Conservation (phyloP, 2,888 invertebrate species). For the Phania funesta region DNA sequence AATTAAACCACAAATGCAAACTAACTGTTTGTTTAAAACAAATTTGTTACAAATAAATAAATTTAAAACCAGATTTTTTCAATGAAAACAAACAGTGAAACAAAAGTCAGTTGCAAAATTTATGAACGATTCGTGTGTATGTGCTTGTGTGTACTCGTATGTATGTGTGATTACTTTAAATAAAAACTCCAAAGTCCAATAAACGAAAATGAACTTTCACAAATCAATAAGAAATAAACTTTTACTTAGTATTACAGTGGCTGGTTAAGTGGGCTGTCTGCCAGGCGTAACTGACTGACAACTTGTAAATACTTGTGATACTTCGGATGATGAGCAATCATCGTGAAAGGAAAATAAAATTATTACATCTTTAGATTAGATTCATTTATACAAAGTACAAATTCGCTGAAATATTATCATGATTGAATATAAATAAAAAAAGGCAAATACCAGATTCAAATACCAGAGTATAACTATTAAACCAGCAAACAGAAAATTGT, state of each 20-base stretch:
- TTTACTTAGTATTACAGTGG: conserved; percentile 28
- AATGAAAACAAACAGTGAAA: too few species aligned
- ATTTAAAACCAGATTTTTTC: too few species aligned
- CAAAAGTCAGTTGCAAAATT: too few species aligned
- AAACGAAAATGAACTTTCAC: conserved; percentile 59
- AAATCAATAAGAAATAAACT: conserved; percentile 17
- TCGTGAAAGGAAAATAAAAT: not conserved
- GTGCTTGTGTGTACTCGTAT: too few species aligned
- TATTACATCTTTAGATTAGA: conserved; percentile 36
- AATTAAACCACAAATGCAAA: too few species aligned
- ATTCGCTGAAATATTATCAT: conserved; percentile 10
- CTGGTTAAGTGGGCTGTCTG: not conserved
- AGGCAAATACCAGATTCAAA: too few species aligned
- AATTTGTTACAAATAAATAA: too few species aligned
- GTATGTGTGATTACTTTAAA: too few species aligned
- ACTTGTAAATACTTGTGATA: not conserved
- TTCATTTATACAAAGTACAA: conserved; percentile 38
- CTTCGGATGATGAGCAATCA: conserved; percentile 20
- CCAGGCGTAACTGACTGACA: conserved; percentile 1
- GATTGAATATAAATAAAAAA: not conserved
- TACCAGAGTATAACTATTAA: too few species aligned
- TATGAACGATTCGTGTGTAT: too few species aligned
- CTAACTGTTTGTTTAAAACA: too few species aligned
- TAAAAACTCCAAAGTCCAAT: conserved; percentile 62
- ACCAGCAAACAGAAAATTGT: too few species aligned